phyloP scores from a whole-genome alignment of 2,113 vertebrate species.

The Sialia sialis region DNA sequence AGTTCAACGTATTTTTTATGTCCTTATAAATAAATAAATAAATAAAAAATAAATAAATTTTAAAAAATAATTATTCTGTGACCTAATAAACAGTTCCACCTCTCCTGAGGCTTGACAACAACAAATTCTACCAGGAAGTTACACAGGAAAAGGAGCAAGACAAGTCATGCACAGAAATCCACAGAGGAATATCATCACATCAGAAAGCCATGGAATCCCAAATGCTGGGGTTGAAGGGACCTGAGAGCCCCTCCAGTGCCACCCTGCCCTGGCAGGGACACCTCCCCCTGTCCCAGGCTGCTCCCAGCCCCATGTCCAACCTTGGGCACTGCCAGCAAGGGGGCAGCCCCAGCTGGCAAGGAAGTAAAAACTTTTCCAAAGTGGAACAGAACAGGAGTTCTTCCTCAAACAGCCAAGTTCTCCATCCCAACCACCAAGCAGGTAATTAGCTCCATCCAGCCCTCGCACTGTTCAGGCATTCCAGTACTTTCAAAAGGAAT shows the following conservation, averaged over 20 bases:
- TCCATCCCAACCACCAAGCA: not conserved
- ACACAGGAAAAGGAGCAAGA: not conserved
- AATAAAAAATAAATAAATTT: too few relatives aligned
- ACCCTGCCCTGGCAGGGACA: not conserved
- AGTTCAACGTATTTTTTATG: not conserved
- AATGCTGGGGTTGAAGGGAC: not conserved
- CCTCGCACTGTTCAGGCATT: not conserved
- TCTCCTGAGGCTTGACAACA: not conserved
- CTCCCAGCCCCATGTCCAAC: fast-evolving
- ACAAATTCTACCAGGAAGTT: not conserved
- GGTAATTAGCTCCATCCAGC: not conserved
- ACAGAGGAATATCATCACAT: not conserved
- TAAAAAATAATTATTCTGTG: too few relatives aligned
- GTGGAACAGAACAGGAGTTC: not conserved
- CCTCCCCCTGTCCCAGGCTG: not conserved
- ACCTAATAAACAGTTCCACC: not conserved
- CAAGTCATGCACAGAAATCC: not conserved
- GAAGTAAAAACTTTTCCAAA: not conserved
- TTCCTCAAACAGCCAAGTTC: not conserved
- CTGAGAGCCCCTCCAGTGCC: fast-evolving
- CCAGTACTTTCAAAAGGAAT: not conserved
- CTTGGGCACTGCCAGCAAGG: not conserved
- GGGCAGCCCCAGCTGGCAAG: not conserved
- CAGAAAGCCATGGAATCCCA: not conserved
- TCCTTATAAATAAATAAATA: too few relatives aligned